Base-by-base conservation (phyloP, 2,888 invertebrate genomes). In the Thymelicus lineola region DNA sequence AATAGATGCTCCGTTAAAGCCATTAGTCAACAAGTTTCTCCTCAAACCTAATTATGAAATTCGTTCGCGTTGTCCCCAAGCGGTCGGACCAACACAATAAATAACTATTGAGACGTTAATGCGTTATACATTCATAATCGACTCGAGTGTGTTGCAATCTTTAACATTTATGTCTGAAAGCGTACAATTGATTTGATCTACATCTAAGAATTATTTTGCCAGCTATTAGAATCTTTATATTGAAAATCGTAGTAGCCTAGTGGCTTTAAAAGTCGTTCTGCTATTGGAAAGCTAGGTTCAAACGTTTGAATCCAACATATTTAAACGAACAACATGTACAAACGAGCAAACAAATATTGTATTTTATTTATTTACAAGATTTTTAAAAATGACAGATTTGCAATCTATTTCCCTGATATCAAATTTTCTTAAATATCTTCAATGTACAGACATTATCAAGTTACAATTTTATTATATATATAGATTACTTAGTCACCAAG, bases 1-100 rank as follows among this genome's bases (percentile, higher is more conserved):
- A 53, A 53, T 53, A 28, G 53, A 55, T 9, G 17, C 35, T 9
- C 55, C 53, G 42, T 45, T 45, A 20, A 14, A 35, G 57, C 58
- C 28, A 66, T 66, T 17, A 50, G 38, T 66, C 50, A 66, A 50
- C 17, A 10, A 55, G 58, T 66, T 66, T 66, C 59, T 66, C 48
- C 35, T 46, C 58, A 38, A 36, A 66, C n/a, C 48, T 50, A 59
- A 66, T 66, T 60, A 66, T 66, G 59, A 66, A 66, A 66, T 66
- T 59, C 58, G 58, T 58, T 66, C 58, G 15, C 59, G 66, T 66
- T 66, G 60, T 60, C 60, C 53, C 20, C 66, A 50, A 48, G 59
- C 38, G 48, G 58, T 48, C 14, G 12, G 20, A 46, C 17, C 14
- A 28, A 12, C 48, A 50, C 20, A 36, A 67, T 60, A 67, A 67